Base-by-base conservation (phyloP, 2,113 vertebrate genomes). In the Aleadryas rufinucha region DNA sequence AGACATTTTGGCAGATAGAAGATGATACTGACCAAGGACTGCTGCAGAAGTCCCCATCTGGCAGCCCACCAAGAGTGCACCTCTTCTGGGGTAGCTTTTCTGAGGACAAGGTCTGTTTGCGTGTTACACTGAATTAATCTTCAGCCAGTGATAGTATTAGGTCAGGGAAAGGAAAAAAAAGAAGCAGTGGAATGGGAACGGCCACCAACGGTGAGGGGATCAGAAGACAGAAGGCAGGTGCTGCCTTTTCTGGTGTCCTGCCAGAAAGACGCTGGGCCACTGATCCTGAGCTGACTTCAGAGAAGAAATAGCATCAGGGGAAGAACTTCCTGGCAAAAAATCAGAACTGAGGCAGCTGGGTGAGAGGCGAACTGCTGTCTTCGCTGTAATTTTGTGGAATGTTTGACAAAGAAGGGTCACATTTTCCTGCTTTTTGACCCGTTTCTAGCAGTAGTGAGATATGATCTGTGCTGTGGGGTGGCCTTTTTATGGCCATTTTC, bases 151-250 rank as follows among this genome's bases (percentile, higher is more conserved):
- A 59, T 41, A 39, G 42, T 77, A 70, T 37, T 52, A 68, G 86
- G 50, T 90, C 79, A 95, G 39, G 61, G n/a, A 87, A 85, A 30
- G 7, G 5, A 16, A 42, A 45, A 39, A 28, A 30, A 28, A 65
- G n/a, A 1, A 59, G 37, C 5, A 1, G 5, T 84, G 59, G 22
- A 92, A 74, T 0, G 0, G 6, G 30, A 41, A 31, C 1, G 0
- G 47, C 64, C 54, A 77, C 54, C 63, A 57, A 20, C 1, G 0
- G 16, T 74, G 14, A 5, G 21, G 39, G 50, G 30, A 74, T 52
- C 71, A 74, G 79, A 75, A 93, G 84, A 84, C 26, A 69, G 53
- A 86, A 88, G 11, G n/a, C 70, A 91, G 21, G 24, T 90, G 53
- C 53, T 91, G 45, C 37, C 33, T 41, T 4, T 65, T 68, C 39